These are phyloP conservation scores for Holacanthella duospinosa DNA, from an alignment of 2,888 invertebrate genomes.

Conservation along the genomic window DNA sequence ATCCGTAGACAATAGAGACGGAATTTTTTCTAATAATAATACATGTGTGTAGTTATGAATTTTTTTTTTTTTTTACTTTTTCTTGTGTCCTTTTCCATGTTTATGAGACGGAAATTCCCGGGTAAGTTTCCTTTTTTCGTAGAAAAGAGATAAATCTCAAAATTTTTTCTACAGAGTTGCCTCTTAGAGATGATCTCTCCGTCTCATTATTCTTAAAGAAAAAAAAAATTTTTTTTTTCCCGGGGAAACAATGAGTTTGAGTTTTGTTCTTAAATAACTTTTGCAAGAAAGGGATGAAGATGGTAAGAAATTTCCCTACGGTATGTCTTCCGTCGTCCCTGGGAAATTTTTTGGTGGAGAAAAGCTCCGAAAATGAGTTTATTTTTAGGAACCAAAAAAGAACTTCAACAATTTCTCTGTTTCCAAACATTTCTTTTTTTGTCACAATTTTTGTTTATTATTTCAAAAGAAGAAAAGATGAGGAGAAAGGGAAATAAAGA, in stretches of 20 bases:
- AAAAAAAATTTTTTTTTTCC: not conserved
- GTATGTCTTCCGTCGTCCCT: not conserved
- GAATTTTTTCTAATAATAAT: not conserved
- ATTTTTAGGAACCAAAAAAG: not conserved
- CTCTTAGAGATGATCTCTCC: not conserved
- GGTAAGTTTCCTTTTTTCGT: not conserved
- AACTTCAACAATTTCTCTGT: not conserved
- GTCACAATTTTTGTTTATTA: constrained; percentile 4
- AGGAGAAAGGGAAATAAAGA: constrained; percentile 5
- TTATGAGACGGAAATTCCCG: not conserved
- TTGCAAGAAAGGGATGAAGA: not conserved
- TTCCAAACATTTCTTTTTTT: not conserved
- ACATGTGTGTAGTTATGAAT: not conserved
- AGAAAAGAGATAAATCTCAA: not conserved
- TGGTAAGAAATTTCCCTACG: not conserved
- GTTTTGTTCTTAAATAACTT: not conserved
- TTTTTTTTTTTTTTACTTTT: not conserved
- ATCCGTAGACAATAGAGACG: not conserved
- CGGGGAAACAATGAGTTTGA: not conserved
- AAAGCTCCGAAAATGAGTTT: not conserved
- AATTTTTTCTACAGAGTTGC: not conserved
- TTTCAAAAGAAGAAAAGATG: constrained; percentile 5
- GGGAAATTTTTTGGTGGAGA: not conserved
- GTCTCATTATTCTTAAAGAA: not conserved
- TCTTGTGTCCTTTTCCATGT: not conserved